phyloP scores from a whole-genome alignment of 2,113 vertebrate genomes.

The Candoia aspera region DNA sequence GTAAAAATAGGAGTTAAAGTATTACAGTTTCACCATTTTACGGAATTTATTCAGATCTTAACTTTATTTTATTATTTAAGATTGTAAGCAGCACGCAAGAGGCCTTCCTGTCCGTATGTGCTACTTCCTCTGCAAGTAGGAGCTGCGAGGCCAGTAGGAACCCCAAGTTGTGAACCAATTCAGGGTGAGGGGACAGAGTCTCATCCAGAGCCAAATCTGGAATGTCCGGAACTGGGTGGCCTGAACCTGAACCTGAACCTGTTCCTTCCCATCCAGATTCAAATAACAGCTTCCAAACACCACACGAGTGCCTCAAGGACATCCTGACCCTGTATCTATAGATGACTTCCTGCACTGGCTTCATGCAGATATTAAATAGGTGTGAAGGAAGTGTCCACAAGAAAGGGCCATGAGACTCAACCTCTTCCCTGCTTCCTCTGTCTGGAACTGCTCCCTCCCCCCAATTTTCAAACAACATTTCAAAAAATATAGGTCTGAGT shows the following conservation, averaged over 20 bases:
- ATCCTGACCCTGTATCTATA: background rate
- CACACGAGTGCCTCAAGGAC: background rate
- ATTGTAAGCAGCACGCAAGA: background rate
- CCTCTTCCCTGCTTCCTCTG: background rate
- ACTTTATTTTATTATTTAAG: background rate
- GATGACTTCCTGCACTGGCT: background rate
- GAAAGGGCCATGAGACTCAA: background rate
- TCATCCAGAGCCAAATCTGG: background rate
- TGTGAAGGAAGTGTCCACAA: background rate
- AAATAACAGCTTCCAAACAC: background rate
- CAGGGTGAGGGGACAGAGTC: background rate
- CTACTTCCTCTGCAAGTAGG: background rate
- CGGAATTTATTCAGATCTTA: background rate
- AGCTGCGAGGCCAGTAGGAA: too few species aligned
- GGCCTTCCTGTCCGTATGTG: background rate
- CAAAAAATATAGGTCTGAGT: background rate
- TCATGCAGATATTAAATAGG: background rate
- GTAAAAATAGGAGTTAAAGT: background rate
- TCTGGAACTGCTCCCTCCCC: background rate
- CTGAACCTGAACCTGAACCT: background rate
- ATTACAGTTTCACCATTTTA: background rate
- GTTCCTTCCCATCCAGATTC: background rate
- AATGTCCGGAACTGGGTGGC: background rate
- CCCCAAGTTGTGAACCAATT: background rate
- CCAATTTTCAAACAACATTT: background rate